Evolutionary conservation across 2,888 invertebrate species (phyloP), one percentile per base, ranked within the genome.

Genomic region (Arge pagana): DNA sequence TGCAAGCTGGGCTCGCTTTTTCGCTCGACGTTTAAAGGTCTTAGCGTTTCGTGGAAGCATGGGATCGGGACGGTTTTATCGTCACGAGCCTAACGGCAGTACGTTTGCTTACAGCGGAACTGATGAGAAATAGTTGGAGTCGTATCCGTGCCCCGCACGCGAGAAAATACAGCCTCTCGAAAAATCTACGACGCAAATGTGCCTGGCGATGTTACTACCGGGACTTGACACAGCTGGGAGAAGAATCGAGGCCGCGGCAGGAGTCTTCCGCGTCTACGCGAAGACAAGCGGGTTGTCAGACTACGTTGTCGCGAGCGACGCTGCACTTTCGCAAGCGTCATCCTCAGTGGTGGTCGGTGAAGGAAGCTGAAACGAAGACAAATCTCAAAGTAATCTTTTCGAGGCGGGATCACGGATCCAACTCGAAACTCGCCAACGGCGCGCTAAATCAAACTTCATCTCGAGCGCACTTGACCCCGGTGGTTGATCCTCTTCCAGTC

Each of bases 111-210:
- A 24, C 51, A 56, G 56, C 53, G 40, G 50, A 51, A 36, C 43
- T 56, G 45, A 56, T 51, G 42, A 55, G 51, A 37, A 52, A 54
- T 28, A 52, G 35, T 40, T 53, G 55, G 48, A 49, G 41, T 48
- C 35, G 33, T 28, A 11, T 35, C 30, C 50, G 50, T 13, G 33
- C 21, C 19, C 37, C 41, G 33, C 50, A 50, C 50, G 11, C 31
- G 19, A 41, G 39, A 19, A 33, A 40, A 23, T 40, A 30, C 23
- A 41, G 13, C 30, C 30, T 50, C 31, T 16, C 41, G 13, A 39
- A 41, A 39, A 50, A 31, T 21, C 33, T 33, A 15, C 50, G 23
- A 10, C 41, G 50, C 26, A 33, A 31, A 16, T 50, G 41, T 10
- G 30, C 18, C 16, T 50, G 50, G 40, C 36, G 50, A 30, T n/a